These are phyloP conservation scores for Stichopus chloronotus DNA, from an alignment of 35 echinoderm and acorn worm species.

Conservation along the genomic window DNA sequence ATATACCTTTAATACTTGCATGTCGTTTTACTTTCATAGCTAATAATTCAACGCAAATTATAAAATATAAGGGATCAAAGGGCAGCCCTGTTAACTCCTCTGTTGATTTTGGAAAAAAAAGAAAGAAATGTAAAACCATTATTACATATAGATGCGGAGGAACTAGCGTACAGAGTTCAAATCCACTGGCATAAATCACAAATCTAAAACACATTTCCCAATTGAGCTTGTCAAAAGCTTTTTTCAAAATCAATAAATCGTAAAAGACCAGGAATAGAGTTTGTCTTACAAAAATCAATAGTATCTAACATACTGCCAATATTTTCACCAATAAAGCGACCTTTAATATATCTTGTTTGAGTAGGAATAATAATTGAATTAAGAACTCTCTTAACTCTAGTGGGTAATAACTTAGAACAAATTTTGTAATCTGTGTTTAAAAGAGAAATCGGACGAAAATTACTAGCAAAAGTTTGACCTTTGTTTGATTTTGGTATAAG, in stretches of 20 bases:
- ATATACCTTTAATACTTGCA: not conserved
- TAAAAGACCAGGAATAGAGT: not conserved
- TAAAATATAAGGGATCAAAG: not conserved
- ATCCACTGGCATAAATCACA: not conserved
- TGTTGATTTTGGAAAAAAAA: too few species aligned
- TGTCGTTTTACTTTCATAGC: not conserved
- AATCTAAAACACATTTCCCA: not conserved
- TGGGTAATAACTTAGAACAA: not conserved
- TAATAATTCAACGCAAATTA: not conserved
- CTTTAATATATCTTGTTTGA: not conserved
- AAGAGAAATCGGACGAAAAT: conserved; percentile 11
- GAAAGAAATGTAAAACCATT: not conserved
- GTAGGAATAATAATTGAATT: not conserved
- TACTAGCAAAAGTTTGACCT: not conserved
- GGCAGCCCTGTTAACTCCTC: not conserved
- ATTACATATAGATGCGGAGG: not conserved
- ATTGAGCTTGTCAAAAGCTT: not conserved
- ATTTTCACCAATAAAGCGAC: conserved; percentile 14
- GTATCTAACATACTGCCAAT: not conserved
- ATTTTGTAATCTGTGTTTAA: too few species aligned
- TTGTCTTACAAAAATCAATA: not conserved
- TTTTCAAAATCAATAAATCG: not conserved
- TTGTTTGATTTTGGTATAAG: not conserved
- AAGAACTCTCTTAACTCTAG: conserved; percentile 21
- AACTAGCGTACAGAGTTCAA: too few species aligned